A percentile compares a stretch with the other conserved stretches of the same genome.
phyloP scores from a whole-genome alignment of 2,797 vertebrate genomes.

The Enteromius anoplus region DNA sequence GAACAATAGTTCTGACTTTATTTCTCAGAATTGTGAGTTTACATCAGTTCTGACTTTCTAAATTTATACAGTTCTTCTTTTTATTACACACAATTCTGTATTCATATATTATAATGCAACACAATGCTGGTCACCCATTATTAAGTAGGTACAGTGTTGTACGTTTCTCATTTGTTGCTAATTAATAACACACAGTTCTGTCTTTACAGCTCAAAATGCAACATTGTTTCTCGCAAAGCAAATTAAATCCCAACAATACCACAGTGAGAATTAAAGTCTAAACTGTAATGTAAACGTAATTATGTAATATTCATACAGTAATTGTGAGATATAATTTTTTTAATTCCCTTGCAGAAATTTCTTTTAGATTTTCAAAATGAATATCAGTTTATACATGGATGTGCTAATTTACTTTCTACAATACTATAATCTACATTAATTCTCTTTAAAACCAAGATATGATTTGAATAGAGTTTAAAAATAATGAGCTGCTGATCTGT shows the following conservation, averaged over 20 bases:
- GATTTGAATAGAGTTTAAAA: constrained; percentile 3
- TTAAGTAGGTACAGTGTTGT: not conserved
- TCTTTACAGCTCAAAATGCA: not conserved
- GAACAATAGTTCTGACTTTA: not conserved
- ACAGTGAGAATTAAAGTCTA: not conserved
- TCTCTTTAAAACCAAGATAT: not conserved
- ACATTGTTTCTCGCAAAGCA: not conserved
- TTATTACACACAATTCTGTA: not conserved
- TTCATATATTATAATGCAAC: not conserved
- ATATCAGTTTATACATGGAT: not conserved
- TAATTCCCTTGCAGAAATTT: not conserved
- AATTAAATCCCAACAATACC: not conserved
- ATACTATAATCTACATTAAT: not conserved
- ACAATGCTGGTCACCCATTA: not conserved
- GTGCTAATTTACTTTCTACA: not conserved
- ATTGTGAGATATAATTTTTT: not conserved
- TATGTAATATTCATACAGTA: too few species aligned
- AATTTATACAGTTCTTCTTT: not conserved
- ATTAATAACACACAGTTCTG: not conserved
- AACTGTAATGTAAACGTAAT: not conserved
- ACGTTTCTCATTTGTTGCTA: not conserved
- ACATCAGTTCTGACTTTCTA: not conserved
- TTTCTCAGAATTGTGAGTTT: not conserved
- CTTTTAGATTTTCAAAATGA: not conserved
- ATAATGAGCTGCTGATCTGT: not conserved